Conservation (phyloP, 2,113 vertebrate species). For the Strix uralensis region DNA sequence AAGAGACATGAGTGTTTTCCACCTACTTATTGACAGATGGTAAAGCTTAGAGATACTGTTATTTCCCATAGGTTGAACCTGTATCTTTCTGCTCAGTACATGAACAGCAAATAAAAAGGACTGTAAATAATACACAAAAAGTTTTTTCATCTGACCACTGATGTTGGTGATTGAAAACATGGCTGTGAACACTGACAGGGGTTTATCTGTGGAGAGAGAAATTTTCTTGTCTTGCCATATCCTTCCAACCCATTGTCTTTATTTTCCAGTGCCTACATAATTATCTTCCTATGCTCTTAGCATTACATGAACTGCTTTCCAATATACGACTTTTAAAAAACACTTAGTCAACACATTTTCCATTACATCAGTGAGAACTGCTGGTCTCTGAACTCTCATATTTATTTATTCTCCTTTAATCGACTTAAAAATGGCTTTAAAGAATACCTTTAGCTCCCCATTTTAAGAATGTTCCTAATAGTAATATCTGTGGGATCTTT, state of each 20-base stretch:
- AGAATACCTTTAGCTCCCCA: background rate
- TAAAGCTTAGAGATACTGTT: background rate
- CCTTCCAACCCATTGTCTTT: background rate
- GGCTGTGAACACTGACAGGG: background rate
- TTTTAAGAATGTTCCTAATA: background rate
- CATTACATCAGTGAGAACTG: background rate
- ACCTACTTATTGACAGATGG: background rate
- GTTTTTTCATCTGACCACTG: background rate
- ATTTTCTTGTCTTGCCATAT: background rate
- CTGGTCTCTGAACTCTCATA: background rate
- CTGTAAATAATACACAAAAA: background rate
- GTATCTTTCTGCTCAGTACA: background rate
- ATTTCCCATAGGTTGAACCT: background rate
- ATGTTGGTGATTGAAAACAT: background rate
- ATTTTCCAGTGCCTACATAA: background rate
- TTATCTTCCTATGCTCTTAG: slow-evolving; percentile 31
- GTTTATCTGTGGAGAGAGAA: background rate
- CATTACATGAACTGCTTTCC: background rate
- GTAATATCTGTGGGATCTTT: background rate
- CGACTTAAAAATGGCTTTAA: background rate
- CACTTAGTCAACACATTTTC: background rate
- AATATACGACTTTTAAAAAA: background rate
- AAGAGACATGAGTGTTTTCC: background rate
- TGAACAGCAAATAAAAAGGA: background rate
- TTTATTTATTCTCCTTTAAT: slow-evolving; percentile 42